Conservation (phyloP, 2,797 vertebrate species). For the Artibeus lituratus region DNA sequence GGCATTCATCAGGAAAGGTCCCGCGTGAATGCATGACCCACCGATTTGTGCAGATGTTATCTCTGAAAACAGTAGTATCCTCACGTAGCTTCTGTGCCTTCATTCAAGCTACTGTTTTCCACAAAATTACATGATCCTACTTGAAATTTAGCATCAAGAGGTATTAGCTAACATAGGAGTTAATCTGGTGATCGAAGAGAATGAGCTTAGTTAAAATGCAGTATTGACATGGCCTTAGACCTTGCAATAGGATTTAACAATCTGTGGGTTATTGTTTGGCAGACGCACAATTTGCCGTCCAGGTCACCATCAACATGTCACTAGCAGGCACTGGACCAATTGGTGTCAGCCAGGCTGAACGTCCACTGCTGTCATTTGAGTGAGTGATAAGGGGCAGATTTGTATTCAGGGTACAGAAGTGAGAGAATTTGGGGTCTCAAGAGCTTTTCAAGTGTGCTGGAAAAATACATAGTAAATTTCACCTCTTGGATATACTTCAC, state of each 20-base stretch:
- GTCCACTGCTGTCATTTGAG: neutral
- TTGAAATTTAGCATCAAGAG: neutral
- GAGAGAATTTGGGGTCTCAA: neutral
- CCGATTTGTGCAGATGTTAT: neutral
- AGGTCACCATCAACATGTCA: neutral
- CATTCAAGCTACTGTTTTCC: neutral
- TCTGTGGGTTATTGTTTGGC: neutral
- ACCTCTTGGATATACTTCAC: neutral
- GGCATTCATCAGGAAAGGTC: neutral
- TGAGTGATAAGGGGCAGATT: fast-evolving
- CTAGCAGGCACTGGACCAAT: neutral
- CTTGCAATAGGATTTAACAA: neutral
- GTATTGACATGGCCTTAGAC: neutral
- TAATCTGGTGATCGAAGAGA: neutral
- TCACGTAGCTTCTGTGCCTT: neutral
- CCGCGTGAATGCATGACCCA: neutral
- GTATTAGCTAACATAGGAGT: neutral
- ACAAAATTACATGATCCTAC: neutral
- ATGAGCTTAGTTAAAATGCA: neutral
- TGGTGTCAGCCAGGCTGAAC: neutral
- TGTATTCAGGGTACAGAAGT: neutral
- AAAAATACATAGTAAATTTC: neutral
- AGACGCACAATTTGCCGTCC: neutral
- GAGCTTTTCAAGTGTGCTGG: neutral
- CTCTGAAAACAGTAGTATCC: neutral